These are phyloP conservation scores for Falcaria lacertinaria DNA, from an alignment of 2,888 invertebrate species.

Conservation along the genomic window DNA sequence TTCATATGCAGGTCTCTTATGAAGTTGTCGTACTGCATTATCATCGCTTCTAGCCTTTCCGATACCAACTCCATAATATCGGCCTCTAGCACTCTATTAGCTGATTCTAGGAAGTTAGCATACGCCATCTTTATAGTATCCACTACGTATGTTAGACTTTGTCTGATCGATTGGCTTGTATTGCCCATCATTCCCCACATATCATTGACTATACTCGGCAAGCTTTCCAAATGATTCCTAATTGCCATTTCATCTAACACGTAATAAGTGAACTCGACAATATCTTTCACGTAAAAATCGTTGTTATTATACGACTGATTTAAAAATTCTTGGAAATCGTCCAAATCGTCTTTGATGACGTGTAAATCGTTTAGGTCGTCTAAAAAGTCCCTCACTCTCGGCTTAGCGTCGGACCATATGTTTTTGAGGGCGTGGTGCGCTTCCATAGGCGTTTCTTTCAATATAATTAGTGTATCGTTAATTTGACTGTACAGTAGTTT, in stretches of 20 bases:
- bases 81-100: conserved; percentile 85
- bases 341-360: conserved; percentile 85
- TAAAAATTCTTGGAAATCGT: conserved; percentile 83
- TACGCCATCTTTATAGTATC: conserved; percentile 86
- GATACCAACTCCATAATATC: conserved; percentile 87
- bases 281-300: conserved; percentile 90
- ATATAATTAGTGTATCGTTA: conserved; percentile 62
- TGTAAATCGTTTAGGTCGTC: conserved; percentile 86
- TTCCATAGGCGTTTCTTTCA: conserved; percentile 82
- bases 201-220: conserved; percentile 89
- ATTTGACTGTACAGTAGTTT: conserved; percentile 63
- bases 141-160: conserved; percentile 86
- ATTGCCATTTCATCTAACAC: conserved; percentile 89
- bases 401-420: conserved; percentile 88
- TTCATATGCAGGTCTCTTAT: conserved; percentile 87
- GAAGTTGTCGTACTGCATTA: conserved; percentile 88
- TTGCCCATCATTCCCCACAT: conserved; percentile 93
- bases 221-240: conserved; percentile 86
- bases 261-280: conserved; percentile 84
- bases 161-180: conserved; percentile 87
- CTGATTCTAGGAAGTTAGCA: conserved; percentile 83
- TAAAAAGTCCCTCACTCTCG: conserved; percentile 83
- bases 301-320: conserved; percentile 89
- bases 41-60: conserved; percentile 82
- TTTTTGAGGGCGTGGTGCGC: conserved; percentile 82